Evolutionary conservation across 2,888 invertebrate species (phyloP).

Genomic region (Dione vanillae): DNA sequence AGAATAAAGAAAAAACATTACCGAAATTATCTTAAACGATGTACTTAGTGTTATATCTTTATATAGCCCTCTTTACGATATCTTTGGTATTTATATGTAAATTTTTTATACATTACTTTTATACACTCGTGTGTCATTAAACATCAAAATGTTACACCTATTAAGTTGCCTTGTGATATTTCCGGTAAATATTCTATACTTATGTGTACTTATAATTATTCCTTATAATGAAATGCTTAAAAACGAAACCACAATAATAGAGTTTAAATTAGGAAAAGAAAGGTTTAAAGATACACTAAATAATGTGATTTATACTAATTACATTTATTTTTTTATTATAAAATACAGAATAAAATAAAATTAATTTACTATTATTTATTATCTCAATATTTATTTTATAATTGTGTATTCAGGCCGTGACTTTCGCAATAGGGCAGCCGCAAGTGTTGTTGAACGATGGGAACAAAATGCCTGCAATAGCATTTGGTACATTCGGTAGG

Average conservation of each 20-base stretch:
- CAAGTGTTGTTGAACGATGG: constrained; percentile 64
- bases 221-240: too few species aligned
- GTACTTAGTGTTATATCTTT: not conserved
- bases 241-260: too few species aligned
- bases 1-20: not conserved
- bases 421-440: not conserved
- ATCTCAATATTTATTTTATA: not conserved
- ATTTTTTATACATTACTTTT: not conserved
- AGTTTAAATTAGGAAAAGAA: too few species aligned
- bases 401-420: not conserved
- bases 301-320: too few species aligned
- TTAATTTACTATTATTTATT: not conserved
- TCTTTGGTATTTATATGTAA: not conserved
- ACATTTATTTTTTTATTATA: too few species aligned
- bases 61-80: not conserved
- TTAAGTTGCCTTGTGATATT: not conserved
- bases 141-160: not conserved
- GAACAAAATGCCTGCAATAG: constrained; percentile 66
- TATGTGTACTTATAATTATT: too few species aligned
- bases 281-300: too few species aligned
- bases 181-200: not conserved
- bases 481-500: constrained; percentile 64
- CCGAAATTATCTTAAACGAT: not conserved
- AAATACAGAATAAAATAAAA: too few species aligned
- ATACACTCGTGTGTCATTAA: not conserved